Evolutionary conservation across 2,888 invertebrate species (phyloP), one percentile per base, ranked within the genome.

Genomic region (Portevinia maculata): DNA sequence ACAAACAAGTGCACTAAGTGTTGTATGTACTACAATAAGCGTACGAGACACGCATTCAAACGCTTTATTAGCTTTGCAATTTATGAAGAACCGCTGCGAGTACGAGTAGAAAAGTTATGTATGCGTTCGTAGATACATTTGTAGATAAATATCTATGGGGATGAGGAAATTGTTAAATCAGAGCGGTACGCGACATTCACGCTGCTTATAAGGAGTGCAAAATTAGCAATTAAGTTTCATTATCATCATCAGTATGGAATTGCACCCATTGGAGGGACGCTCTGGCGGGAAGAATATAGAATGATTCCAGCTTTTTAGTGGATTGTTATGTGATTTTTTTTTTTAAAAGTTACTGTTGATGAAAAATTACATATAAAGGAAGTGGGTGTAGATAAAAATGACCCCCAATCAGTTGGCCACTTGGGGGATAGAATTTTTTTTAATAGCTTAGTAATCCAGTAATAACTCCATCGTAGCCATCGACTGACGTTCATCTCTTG

Each of bases 41-140:
- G 59, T 52, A 75, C 75, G 75, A 75, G 75, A 75, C 75, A 75
- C 75, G 75, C 75, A 75, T 75, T 75, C 67, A 67, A 67, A 75
- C 75, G 75, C 59, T 75, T 75, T 75, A 75, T 75, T 75, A 75
- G 67, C 75, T 67, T 67, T 59, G 67, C 67, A 19, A 41, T 60
- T 48, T 65, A 55, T 55, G 24, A 64, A 55, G 41, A 64, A 59
- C 50, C 41, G 17, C 19, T 39, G 6, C 9, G 52, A 37, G 57
- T 17, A 30, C 11, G 15, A 17, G 50, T 39, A 21, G 15, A 13
- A 11, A 4, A 4, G n/a, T 9, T 17, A 62, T 57, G 8, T 21
- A 46, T 13, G 46, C 46, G 65, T 65, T 41, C 21, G 41, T 34
- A 55, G 21, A 67, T 37, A 21, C 39, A 55, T 55, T 37, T 55